Conservation (phyloP, 2,888 invertebrate species). For the Hermaeophaga mercurialis region DNA sequence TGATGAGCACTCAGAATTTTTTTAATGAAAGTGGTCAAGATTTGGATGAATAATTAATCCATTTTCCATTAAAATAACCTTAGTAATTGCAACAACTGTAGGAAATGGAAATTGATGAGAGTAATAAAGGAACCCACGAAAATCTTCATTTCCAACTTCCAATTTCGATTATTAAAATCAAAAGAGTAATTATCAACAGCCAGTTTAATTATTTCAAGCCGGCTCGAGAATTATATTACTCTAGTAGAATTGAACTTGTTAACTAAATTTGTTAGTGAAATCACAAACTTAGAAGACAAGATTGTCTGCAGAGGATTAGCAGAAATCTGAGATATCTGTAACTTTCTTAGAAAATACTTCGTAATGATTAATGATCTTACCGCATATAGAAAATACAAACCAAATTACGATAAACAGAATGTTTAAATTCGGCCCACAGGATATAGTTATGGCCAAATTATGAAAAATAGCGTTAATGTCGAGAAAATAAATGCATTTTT, state of each 20-base stretch:
- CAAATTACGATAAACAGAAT: too few species aligned
- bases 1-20: too few species aligned
- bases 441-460: too few species aligned
- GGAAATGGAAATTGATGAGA: not conserved
- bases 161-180: not conserved
- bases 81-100: not conserved
- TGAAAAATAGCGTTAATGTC: too few species aligned
- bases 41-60: too few species aligned
- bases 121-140: not conserved
- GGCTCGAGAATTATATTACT: not conserved
- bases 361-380: too few species aligned
- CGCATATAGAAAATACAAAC: too few species aligned
- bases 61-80: not conserved
- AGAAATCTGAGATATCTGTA: too few species aligned
- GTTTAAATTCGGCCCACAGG: too few species aligned
- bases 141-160: not conserved
- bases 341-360: too few species aligned
- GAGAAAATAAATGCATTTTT: too few species aligned
- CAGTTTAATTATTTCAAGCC: not conserved
- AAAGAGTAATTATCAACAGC: not conserved
- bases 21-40: too few species aligned
- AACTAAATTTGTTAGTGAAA: not conserved
- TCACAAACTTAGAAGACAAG: not conserved
- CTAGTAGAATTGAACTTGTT: not conserved
- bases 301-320: not conserved